Evolutionary conservation across 2,113 vertebrate genomes (phyloP), one percentile per base, ranked within the genome.

Genomic region (Danionella cerebrum): DNA sequence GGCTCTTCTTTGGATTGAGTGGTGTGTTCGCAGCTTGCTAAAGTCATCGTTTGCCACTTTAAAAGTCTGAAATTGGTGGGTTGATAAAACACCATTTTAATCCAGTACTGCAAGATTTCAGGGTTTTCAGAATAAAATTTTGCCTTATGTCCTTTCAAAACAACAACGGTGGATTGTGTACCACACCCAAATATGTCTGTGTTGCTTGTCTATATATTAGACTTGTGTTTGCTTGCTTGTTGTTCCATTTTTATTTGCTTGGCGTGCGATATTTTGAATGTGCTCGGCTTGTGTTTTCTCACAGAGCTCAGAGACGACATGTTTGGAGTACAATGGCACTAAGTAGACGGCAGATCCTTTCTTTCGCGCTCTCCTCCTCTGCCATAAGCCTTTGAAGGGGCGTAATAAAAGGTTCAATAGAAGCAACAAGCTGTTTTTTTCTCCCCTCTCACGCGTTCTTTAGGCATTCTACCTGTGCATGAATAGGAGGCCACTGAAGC

Each of bases 371-470:
- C 55, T 81, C 78, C 78, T 80, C 77, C 71, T 73, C 78, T 67
- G 74, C 79, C 65, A 80, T 80, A 64, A 80, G 74, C 73, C 80
- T 87, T 87, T 87, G 80, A 83, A 81, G 76, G 60, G 76, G 79
- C 73, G 78, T 84, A 81, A 85, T 87, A 83, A 88, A 89, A 82
- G 79, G 71, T 79, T 86, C 76, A 85, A 83, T 86, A 79, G 83
- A 81, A 79, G 81, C 82, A 84, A 85, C 85, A 83, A 83, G 83
- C 81, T 83, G 79, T 82, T 84, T 76, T 77, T 81, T 73, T 79
- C 79, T 75, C 76, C 77, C 76, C 78, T 42, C 64, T 63, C n/a
- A 11, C 58, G n/a, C 51, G n/a, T 67, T 78, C 82, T 85, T 83
- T 85, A 83, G 80, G 78, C 73, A 80, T 72, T 84, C 80, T 87